These are phyloP conservation scores for Sebastolobus alascanus DNA, from an alignment of 2,797 vertebrate species.

Conservation along the genomic window DNA sequence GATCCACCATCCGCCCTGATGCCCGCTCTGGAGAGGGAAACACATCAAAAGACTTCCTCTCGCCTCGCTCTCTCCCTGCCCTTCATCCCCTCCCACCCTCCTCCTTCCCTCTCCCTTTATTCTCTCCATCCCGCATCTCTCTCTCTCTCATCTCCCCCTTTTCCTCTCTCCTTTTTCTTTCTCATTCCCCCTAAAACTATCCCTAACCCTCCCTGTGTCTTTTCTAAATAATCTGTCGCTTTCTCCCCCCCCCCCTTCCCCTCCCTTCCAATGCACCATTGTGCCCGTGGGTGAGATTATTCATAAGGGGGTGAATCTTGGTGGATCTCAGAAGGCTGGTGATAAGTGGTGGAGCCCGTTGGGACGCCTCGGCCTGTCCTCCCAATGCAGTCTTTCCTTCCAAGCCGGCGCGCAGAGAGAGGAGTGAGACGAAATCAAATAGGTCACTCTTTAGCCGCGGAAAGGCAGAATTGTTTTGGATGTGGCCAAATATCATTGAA, in stretches of 20 bases:
- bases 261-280: slow-evolving; percentile 51
- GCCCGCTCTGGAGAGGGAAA: slow-evolving; percentile 85
- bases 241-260: slow-evolving; percentile 53
- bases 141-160: slow-evolving; percentile 22
- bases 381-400: slow-evolving; percentile 86
- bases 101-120: slow-evolving; percentile 39
- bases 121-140: slow-evolving; percentile 81
- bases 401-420: slow-evolving; percentile 40
- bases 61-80: slow-evolving; percentile 55
- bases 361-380: slow-evolving; percentile 93
- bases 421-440: slow-evolving; percentile 71
- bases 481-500: slow-evolving; percentile 40
- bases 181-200: slow-evolving; percentile 62
- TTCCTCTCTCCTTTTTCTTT: slow-evolving; percentile 37
- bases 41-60: slow-evolving; percentile 97
- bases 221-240: slow-evolving; percentile 95
- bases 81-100: slow-evolving; percentile 49
- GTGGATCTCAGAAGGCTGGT: slow-evolving; percentile 94
- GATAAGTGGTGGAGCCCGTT: slow-evolving; percentile 96
- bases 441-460: slow-evolving; percentile 62
- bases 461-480: slow-evolving; percentile 57
- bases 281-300: slow-evolving; percentile 97
- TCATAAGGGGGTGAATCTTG: slow-evolving; percentile 93
- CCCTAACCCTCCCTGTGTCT: slow-evolving; percentile 67
- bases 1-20: slow-evolving; percentile 75